Evolutionary conservation across 2,113 vertebrate species (phyloP).

Genomic region (Mesocricetus auratus): DNA sequence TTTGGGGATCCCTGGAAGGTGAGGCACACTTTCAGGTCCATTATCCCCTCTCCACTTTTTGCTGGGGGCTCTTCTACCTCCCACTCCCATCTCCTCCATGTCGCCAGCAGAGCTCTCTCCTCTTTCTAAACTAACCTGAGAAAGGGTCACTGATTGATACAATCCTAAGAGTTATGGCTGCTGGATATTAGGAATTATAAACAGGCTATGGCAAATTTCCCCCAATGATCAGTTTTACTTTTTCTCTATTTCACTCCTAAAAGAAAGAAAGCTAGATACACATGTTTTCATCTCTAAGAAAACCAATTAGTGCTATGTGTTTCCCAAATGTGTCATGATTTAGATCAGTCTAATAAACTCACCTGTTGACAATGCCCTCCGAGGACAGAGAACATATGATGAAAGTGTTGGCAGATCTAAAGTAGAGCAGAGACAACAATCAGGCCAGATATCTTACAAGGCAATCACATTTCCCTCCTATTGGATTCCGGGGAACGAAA

Average conservation of each 20-base stretch:
- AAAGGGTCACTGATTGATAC: background rate
- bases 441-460: background rate
- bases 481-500: background rate
- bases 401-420: background rate
- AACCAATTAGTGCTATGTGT: background rate
- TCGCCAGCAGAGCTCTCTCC: background rate
- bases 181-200: background rate
- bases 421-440: background rate
- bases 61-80: background rate
- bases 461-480: background rate
- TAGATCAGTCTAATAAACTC: constrained; percentile 42
- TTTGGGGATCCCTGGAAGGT: background rate
- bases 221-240: background rate
- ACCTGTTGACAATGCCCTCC: background rate
- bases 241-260: background rate
- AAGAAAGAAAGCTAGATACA: background rate
- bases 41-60: background rate
- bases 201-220: background rate
- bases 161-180: background rate
- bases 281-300: background rate
- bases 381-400: background rate
- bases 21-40: background rate
- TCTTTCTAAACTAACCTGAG: accelerated
- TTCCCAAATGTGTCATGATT: background rate
- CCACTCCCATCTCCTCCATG: background rate